phyloP scores from a whole-genome alignment of 2,113 vertebrate species.

The Alces alces region DNA sequence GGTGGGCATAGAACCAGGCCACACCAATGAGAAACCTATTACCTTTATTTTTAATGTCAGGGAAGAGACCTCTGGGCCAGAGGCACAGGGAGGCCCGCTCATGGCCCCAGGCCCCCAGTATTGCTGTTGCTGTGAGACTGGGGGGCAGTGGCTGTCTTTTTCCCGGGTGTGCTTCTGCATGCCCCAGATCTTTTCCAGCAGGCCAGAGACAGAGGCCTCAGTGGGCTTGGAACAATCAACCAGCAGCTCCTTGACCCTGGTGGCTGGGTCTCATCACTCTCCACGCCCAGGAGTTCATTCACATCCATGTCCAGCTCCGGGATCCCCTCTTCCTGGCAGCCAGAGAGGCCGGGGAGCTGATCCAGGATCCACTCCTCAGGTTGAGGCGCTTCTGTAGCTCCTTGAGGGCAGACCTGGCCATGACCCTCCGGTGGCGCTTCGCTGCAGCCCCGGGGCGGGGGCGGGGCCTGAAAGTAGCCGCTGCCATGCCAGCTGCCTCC shows the following conservation, averaged over 20 bases:
- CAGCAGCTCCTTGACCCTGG: slow-evolving; percentile 91
- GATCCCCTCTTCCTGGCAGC: slow-evolving; percentile 88
- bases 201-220: slow-evolving; percentile 90
- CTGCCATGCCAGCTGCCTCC: slow-evolving; percentile 58
- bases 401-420: slow-evolving; percentile 93
- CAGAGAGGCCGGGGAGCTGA: slow-evolving; percentile 90
- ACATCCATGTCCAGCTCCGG: slow-evolving; percentile 93
- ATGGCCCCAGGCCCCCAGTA: slow-evolving; percentile 53
- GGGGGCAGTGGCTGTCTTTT: slow-evolving; percentile 53
- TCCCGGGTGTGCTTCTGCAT: slow-evolving; percentile 92
- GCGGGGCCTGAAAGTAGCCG: slow-evolving; percentile 84
- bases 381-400: slow-evolving; percentile 90
- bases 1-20: neutral
- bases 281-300: slow-evolving; percentile 91
- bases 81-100: slow-evolving; percentile 47
- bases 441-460: slow-evolving; percentile 78
- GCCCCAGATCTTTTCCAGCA: slow-evolving; percentile 91
- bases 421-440: slow-evolving; percentile 89
- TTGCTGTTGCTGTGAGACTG: slow-evolving; percentile 65
- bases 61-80: slow-evolving; percentile 47
- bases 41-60: neutral
- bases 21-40: neutral
- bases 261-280: slow-evolving; percentile 85
- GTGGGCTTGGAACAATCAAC: slow-evolving; percentile 93
- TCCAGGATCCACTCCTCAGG: slow-evolving; percentile 93